These are phyloP conservation scores for Sturnus vulgaris DNA, from an alignment of 2,113 vertebrate species.

Conservation along the genomic window DNA sequence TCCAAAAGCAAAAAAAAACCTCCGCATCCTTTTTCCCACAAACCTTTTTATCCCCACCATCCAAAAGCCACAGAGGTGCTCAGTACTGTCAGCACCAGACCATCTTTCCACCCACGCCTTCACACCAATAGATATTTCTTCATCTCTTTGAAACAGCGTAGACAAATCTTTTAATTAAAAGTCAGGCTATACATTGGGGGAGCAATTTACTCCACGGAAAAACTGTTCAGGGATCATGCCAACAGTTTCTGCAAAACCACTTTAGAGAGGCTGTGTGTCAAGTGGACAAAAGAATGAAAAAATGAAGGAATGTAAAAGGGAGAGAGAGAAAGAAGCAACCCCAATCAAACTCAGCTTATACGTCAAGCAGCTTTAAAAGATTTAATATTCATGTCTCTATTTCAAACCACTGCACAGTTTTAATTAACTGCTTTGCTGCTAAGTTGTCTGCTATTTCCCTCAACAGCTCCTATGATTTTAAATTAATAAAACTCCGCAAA, in stretches of 20 bases:
- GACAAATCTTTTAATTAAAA: conserved; percentile 50
- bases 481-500: not conserved
- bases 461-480: not conserved
- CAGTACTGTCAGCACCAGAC: not conserved
- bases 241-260: conserved; percentile 48
- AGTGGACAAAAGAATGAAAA: conserved; percentile 65
- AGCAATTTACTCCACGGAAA: not conserved
- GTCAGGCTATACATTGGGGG: not conserved
- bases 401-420: not conserved
- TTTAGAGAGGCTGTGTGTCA: conserved; percentile 53
- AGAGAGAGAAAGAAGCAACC: not conserved
- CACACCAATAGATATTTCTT: conserved; percentile 32
- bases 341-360: conserved; percentile 15
- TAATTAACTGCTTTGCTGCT: not conserved
- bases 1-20: not conserved
- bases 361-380: not conserved
- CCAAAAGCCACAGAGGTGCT: not conserved
- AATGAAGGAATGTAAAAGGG: conserved; percentile 64
- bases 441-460: not conserved
- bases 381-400: conserved; percentile 62
- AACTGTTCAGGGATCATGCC: not conserved
- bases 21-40: not conserved
- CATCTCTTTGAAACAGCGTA: not conserved
- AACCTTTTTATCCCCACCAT: not conserved
- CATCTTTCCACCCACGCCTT: not conserved